phyloP scores from a whole-genome alignment of 1,140 invertebrate genomes.

The Trichomalopsis sarcophagae region DNA sequence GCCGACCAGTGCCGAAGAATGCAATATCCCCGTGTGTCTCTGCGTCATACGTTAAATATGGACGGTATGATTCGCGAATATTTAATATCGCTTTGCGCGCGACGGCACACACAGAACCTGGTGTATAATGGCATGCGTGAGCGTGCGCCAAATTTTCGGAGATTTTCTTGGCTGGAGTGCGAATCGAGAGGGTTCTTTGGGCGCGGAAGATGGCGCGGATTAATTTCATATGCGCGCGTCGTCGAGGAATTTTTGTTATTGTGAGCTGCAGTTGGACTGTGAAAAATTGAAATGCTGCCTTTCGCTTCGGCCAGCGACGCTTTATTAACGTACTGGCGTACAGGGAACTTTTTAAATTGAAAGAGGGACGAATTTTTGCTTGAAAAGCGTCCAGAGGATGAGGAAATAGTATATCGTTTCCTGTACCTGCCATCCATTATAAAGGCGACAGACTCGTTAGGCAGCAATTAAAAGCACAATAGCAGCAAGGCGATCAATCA shows the following conservation, averaged over 20 bases:
- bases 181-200: background rate
- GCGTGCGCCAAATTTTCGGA: background rate
- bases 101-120: background rate
- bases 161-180: background rate
- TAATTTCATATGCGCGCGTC: background rate
- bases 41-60: constrained; percentile 6
- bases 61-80: constrained; percentile 31
- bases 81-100: constrained; percentile 30
- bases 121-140: background rate
- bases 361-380: too few species aligned
- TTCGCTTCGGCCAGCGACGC: background rate
- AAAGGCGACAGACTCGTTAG: background rate
- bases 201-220: background rate
- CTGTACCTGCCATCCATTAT: background rate
- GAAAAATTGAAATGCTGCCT: background rate
- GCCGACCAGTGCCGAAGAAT: background rate
- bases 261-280: background rate
- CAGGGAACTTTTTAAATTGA: too few species aligned
- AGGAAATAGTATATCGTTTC: too few species aligned
- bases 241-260: background rate
- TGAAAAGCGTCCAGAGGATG: too few species aligned
- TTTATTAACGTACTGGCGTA: background rate
- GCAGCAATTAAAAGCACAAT: background rate
- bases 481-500: background rate
- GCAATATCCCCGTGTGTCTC: constrained; percentile 9